Percentiles rank a stretch among this genome's conserved stretches.
phyloP scores from a whole-genome alignment of 2,888 invertebrate species.

The Periphyllus acericola region DNA sequence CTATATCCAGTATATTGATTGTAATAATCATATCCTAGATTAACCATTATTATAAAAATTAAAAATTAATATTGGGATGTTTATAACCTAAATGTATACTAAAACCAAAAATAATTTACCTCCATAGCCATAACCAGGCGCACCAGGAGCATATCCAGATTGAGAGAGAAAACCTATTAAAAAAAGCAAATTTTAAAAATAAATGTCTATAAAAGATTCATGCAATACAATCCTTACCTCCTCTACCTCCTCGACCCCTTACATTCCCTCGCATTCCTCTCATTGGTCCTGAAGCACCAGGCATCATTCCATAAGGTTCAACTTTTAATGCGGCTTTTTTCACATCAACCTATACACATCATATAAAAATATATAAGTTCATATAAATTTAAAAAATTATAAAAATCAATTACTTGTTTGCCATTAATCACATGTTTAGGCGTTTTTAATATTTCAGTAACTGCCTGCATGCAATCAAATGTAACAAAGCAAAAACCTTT shows the following conservation, averaged over 20 bases:
- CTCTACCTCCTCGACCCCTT: conserved; percentile 69
- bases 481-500: conserved; percentile 98
- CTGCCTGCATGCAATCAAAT: conserved; percentile 94
- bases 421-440: conserved; percentile 93
- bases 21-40: conserved; percentile 55
- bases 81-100: conserved; percentile 8
- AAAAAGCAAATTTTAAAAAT: conserved; percentile 3
- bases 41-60: background rate
- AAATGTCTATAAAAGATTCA: background rate
- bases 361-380: conserved; percentile 5
- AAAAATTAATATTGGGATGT: background rate
- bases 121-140: conserved; percentile 57
- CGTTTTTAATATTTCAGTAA: conserved; percentile 88
- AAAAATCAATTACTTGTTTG: conserved; percentile 69
- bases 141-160: conserved; percentile 57
- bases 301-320: conserved; percentile 73
- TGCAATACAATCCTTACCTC: conserved; percentile 72
- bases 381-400: background rate
- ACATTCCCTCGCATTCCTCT: conserved; percentile 76
- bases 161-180: conserved; percentile 51
- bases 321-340: conserved; percentile 94
- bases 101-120: conserved; percentile 28
- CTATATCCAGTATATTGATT: conserved; percentile 66
- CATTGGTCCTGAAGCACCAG: conserved; percentile 67
- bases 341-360: conserved; percentile 79